phyloP scores from a whole-genome alignment of 2,113 vertebrate species.

The Silurus glanis region DNA sequence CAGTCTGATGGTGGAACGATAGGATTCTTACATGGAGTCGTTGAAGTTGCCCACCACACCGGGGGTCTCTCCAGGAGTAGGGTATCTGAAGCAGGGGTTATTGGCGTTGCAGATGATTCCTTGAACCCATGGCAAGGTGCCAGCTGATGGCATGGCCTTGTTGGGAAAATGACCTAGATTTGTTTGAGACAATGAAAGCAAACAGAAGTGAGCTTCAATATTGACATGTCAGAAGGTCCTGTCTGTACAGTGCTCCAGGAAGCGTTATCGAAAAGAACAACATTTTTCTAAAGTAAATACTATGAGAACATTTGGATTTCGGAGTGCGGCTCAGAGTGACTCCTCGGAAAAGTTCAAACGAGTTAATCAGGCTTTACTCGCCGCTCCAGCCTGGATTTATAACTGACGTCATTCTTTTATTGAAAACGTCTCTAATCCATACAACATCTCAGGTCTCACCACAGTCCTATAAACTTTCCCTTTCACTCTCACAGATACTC shows the following conservation, averaged over 20 bases:
- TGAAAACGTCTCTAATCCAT: too few species aligned
- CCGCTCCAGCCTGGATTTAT: not conserved
- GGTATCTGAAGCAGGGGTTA: constrained; percentile 95
- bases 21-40: constrained; percentile 88
- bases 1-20: too few species aligned
- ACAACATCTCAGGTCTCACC: too few species aligned
- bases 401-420: not conserved
- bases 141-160: constrained; percentile 98
- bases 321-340: not conserved
- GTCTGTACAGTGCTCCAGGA: not conserved
- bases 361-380: not conserved
- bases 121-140: constrained; percentile 94
- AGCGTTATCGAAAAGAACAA: not conserved
- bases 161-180: constrained; percentile 94
- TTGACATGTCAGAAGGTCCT: not conserved
- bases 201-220: not conserved
- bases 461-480: too few species aligned
- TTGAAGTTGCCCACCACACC: constrained; percentile 95
- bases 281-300: not conserved
- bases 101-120: constrained; percentile 98
- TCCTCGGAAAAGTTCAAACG: not conserved
- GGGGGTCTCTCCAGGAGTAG: constrained; percentile 91
- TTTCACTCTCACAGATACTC: too few species aligned
- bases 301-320: not conserved
- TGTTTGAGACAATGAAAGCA: not conserved